Base-by-base conservation (phyloP, 2,113 vertebrate genomes). In the Rhabdornis inornatus region DNA sequence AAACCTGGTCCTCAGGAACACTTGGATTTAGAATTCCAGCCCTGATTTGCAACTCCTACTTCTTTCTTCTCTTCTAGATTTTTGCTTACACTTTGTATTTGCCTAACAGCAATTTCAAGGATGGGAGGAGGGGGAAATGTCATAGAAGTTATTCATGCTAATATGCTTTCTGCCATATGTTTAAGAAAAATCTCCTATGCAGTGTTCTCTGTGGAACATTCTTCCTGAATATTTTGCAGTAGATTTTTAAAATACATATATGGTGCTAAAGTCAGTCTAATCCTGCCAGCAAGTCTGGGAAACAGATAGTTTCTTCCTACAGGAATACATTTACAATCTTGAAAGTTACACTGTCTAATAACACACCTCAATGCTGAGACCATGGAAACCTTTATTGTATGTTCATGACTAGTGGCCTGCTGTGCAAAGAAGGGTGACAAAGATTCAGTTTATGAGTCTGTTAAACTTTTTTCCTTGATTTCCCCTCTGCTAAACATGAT, bases 101-200 rank as follows among this genome's bases (percentile, higher is more conserved):
- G 22, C 65, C 55, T 95, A 57, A 82, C 57, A 87, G 80, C 19
- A 81, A 37, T 75, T 89, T 69, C 85, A 74, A 63, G 57, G 22
- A 92, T 91, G 61, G 49, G 61, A 92, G 65, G 83, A 89, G 31
- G 37, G 76, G 47, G 24, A 92, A 97, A 94, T 94, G 55, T 84
- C 83, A 79, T 24, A 39, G 37, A 89, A 94, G 19, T 87, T 94
- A 78, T 61, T 94, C 74, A 87, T 91, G 57, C 40, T 95, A 91
- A 84, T 90, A 68, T 82, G 61, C 28, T 84, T 89, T 95, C 77
- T 95, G 74, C 77, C 91, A 79, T 95, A 95, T 94, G 92, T 83
- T 94, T 94, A 87, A 92, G 69, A 91, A 91, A 90, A 94, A 75
- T 84, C 33, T 94, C 52, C 47, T 35, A 52, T 89, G 61, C 37